phyloP scores from a whole-genome alignment of 2,113 vertebrate genomes.

The Canis aureus region DNA sequence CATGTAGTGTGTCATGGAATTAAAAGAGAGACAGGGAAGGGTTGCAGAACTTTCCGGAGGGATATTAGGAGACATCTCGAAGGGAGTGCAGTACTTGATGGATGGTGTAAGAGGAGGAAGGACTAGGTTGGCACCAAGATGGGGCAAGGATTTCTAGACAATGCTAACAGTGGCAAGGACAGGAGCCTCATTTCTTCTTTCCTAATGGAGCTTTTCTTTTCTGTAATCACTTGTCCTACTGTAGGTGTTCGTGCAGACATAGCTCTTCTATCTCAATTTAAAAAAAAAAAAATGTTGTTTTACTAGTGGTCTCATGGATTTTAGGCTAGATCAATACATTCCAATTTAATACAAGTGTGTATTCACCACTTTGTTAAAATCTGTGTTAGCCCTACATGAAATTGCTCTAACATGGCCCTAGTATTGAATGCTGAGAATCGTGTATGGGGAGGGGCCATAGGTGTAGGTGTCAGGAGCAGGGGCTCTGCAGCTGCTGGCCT shows the following conservation, averaged over 20 bases:
- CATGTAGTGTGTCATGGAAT: neutral
- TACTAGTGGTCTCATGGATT: neutral
- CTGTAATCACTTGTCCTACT: neutral
- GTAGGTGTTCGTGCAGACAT: neutral
- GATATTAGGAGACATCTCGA: neutral
- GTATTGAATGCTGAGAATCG: neutral
- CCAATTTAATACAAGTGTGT: neutral
- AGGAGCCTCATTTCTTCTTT: neutral
- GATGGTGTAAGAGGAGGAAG: neutral
- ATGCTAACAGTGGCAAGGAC: fast-evolving
- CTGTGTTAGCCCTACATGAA: neutral
- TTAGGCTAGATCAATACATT: neutral
- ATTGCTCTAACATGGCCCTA: neutral
- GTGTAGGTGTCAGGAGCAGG: neutral
- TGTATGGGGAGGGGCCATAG: fast-evolving
- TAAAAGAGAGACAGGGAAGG: neutral
- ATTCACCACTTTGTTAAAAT: neutral
- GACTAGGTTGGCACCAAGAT: fast-evolving
- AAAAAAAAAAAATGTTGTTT: neutral
- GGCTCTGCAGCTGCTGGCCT: neutral
- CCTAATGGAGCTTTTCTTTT: fast-evolving
- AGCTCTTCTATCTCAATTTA: neutral
- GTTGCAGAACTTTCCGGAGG: too few relatives aligned
- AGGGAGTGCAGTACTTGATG: neutral
- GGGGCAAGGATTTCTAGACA: neutral